Percentiles rank a stretch among this genome's conserved stretches.
Evolutionary conservation across 2,888 invertebrate species (phyloP).

Genomic region (Tachina fera): DNA sequence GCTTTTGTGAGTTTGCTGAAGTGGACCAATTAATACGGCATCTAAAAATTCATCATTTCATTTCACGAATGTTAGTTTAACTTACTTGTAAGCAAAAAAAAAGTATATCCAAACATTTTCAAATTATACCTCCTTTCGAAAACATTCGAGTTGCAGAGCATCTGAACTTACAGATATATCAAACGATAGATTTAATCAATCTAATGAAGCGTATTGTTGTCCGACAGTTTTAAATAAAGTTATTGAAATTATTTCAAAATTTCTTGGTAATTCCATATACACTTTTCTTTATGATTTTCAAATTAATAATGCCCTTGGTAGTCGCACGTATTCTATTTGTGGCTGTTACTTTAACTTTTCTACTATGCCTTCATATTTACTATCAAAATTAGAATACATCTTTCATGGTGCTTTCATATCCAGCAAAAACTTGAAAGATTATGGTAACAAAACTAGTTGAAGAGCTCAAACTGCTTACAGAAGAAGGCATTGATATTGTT

Average conservation of each 20-base stretch:
- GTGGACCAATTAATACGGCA: no score
- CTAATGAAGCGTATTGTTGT: neutral
- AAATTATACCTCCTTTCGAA: no score
- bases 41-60: no score
- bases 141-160: neutral
- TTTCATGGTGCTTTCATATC: neutral
- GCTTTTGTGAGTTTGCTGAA: no score
- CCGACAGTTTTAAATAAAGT: conserved; percentile 3
- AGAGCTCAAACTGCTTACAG: neutral
- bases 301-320: conserved; percentile 53
- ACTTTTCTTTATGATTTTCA: conserved; percentile 52
- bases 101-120: no score
- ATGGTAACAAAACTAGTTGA: no score
- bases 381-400: conserved; percentile 53
- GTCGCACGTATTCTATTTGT: conserved; percentile 23
- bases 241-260: neutral
- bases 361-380: conserved; percentile 55
- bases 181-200: neutral
- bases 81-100: no score
- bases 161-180: neutral
- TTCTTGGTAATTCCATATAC: conserved; percentile 1
- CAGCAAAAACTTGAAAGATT: no score
- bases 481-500: neutral
- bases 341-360: conserved; percentile 58
- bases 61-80: no score